Base-by-base conservation (phyloP, 2,888 invertebrate genomes). In the Deilephila porcellus region DNA sequence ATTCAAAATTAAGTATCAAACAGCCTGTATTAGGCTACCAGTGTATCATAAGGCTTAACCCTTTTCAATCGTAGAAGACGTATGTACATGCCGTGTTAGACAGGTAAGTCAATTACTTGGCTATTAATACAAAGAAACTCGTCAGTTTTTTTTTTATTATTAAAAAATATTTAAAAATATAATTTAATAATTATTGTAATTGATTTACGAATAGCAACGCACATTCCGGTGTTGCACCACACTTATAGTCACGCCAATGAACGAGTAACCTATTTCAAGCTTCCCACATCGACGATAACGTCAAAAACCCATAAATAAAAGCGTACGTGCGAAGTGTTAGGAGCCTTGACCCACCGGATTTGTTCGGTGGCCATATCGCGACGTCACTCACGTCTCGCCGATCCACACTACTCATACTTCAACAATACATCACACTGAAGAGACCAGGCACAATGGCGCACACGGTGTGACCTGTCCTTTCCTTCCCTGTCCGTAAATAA, bases 301-400 rank as follows among this genome's bases (percentile, higher is more conserved):
- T 71, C 71, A 34, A 71, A 71, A 71, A 25, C 37, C 60, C 59
- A 60, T 71, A 71, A 60, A 71, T 59, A 71, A 56, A 8, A 5
- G 29, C 29, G 32, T 60, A 37, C 60, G 71, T 20, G 71, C 34
- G 20, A 45, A 59, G 17, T 60, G 29, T 17, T 20, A 29, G 29
- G 37, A n/a, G 25, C 60, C 71, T 71, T 71, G 71, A 71, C 71
- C 60, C 37, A 25, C 34, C 59, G 71, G 71, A 17, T 29, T 59
- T 59, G 59, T 71, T 32, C 34, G 60, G 37, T 6, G 34, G 20
- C 71, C 37, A 32, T 67, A 67, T 67, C 64, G 45, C 45, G 25
- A 20, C 14, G 52, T 67, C 64, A 37, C 45, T 45, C 56, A 20
- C 59, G 71, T 45, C 45, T 45, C 53, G 59, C 71, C 34, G 32